These are phyloP conservation scores for Oceanites oceanicus DNA, from an alignment of 2,113 vertebrate species.

Conservation along the genomic window DNA sequence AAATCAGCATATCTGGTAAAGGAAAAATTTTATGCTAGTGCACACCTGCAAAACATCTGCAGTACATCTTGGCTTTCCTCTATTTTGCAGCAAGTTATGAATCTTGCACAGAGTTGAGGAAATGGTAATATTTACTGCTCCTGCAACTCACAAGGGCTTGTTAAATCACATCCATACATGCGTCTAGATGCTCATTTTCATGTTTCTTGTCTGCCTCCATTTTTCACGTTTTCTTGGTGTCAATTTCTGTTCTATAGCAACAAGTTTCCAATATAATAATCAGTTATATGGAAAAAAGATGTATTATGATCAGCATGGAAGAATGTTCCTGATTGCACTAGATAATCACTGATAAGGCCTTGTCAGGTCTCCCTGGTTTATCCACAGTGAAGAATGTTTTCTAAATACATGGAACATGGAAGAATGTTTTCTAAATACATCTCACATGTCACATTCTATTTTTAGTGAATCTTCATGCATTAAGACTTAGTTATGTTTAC, in stretches of 20 bases:
- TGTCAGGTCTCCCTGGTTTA: too few species aligned
- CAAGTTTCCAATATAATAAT: neutral
- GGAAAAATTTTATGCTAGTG: neutral
- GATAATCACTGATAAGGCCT: too few species aligned
- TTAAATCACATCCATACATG: neutral
- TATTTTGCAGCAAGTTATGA: neutral
- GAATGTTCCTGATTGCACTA: too few species aligned
- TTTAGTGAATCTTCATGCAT: fast-evolving
- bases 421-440: neutral
- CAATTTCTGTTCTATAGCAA: neutral
- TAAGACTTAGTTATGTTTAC: neutral
- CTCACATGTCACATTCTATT: neutral
- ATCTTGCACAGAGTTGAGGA: neutral
- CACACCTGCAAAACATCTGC: neutral
- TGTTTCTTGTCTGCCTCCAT: neutral
- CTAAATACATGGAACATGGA: neutral
- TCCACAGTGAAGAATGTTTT: too few species aligned
- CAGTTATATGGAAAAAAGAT: neutral
- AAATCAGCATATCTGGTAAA: neutral
- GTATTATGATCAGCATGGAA: neutral
- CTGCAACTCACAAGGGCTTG: neutral
- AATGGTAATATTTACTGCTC: neutral
- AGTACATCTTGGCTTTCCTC: neutral
- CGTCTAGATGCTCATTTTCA: neutral
- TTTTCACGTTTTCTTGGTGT: neutral